Evolutionary conservation across 37 sponge, comb jelly and placozoan species (phyloP).

Genomic region (Mnemiopsis leidyi): DNA sequence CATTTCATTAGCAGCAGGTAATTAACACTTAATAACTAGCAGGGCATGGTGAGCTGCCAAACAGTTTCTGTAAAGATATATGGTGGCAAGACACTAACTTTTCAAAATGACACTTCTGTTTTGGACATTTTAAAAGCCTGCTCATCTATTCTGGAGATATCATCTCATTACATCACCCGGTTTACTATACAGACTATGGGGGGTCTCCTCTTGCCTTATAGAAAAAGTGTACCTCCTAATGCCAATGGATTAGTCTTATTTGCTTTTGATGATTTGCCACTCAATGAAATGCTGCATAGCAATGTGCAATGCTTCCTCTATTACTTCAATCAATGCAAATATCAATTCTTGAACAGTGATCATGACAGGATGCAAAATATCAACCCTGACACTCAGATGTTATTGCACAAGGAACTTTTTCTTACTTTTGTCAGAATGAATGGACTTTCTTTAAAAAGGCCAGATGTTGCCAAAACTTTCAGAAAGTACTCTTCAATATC

Average conservation of each 20-base stretch:
- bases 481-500: neutral
- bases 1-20: no score
- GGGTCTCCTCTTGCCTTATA: neutral
- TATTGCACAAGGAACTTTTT: constrained; percentile 14
- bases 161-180: neutral
- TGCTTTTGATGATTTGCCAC: neutral
- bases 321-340: constrained; percentile 45
- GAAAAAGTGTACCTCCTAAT: neutral
- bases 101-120: neutral
- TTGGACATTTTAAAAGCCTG: neutral
- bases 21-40: neutral
- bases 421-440: neutral
- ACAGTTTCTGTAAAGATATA: neutral
- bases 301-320: neutral
- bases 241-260: neutral
- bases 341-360: neutral
- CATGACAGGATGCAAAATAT: neutral
- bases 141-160: neutral
- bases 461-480: neutral
- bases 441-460: neutral
- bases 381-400: neutral
- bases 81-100: neutral
- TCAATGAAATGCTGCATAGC: constrained; percentile 25
- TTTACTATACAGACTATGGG: neutral
- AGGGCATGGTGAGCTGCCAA: constrained; percentile 5